Conservation (phyloP, 2,113 vertebrate genomes). For the Mugil cephalus region DNA sequence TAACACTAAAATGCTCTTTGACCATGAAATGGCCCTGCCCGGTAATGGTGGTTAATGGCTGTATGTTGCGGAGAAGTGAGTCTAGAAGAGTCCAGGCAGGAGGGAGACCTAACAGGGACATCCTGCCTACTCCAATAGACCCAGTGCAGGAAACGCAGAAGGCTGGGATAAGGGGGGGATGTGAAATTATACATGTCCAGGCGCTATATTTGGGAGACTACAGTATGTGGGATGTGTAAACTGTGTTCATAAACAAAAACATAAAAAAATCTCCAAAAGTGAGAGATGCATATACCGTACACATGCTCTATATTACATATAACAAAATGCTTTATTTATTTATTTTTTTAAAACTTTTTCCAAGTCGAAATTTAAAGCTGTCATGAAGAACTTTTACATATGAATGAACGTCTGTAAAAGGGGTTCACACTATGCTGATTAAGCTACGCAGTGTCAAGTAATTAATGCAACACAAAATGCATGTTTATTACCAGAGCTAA, state of each 20-base stretch:
- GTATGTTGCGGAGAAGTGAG: slow-evolving; percentile 62
- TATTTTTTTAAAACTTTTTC: background rate
- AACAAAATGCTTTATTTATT: background rate
- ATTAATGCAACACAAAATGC: too few species aligned
- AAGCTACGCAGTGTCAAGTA: too few species aligned
- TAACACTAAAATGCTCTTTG: slow-evolving; percentile 85
- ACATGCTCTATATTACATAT: background rate
- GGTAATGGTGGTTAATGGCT: slow-evolving; percentile 85
- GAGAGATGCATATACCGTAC: background rate
- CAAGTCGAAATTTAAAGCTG: too few species aligned
- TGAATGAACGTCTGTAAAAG: too few species aligned
- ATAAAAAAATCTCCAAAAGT: background rate
- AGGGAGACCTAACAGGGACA: slow-evolving; percentile 45
- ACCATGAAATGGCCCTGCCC: slow-evolving; percentile 83
- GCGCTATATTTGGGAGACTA: slow-evolving; percentile 2
- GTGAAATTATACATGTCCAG: slow-evolving; percentile 56
- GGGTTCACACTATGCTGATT: too few species aligned
- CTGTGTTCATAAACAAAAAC: background rate
- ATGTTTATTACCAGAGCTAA: too few species aligned
- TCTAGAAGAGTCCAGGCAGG: slow-evolving; percentile 45
- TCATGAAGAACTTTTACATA: too few species aligned
- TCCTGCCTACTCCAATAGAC: slow-evolving; percentile 60
- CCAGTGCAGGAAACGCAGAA: slow-evolving; percentile 34
- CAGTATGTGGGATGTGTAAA: slow-evolving; percentile 7
- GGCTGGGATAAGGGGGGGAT: slow-evolving; percentile 41